phyloP scores from a whole-genome alignment of 2,113 vertebrate species.

The Calidris pygmaea region DNA sequence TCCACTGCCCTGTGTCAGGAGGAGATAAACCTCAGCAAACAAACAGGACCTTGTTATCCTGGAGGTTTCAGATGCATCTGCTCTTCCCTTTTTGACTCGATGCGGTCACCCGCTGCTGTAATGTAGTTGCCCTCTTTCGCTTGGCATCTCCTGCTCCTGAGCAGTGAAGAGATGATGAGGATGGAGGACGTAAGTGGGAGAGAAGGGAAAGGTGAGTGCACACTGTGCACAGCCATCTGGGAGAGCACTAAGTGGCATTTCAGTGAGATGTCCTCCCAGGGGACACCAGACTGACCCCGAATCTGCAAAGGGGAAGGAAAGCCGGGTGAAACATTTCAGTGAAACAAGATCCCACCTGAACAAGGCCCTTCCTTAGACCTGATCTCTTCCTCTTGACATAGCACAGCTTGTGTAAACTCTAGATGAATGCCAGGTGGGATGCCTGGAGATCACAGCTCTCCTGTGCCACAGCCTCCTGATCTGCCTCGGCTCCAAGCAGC shows the following conservation, averaged over 20 bases:
- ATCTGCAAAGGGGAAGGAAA: background rate
- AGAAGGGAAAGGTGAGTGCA: background rate
- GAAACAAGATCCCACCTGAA: background rate
- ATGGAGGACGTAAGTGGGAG: background rate
- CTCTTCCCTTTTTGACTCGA: background rate
- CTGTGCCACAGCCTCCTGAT: background rate
- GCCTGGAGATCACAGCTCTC: background rate
- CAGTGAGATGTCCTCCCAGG: background rate
- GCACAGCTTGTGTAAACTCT: background rate
- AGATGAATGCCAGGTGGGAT: background rate
- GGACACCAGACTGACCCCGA: background rate
- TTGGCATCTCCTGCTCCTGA: background rate
- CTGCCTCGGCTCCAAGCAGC: background rate
- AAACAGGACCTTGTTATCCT: background rate
- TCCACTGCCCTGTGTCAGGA: background rate
- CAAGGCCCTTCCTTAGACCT: background rate
- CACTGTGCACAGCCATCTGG: background rate
- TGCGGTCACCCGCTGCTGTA: background rate
- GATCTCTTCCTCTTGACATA: background rate
- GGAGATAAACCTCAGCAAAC: background rate
- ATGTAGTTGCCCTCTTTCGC: background rate
- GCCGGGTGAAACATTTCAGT: background rate
- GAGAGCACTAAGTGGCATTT: background rate
- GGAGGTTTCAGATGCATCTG: background rate
- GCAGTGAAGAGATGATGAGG: background rate